A percentile compares a stretch with the other conserved stretches of the same genome.
These are phyloP conservation scores for Sorex fumeus DNA, from an alignment of 2,113 vertebrate genomes.

Conservation along the genomic window DNA sequence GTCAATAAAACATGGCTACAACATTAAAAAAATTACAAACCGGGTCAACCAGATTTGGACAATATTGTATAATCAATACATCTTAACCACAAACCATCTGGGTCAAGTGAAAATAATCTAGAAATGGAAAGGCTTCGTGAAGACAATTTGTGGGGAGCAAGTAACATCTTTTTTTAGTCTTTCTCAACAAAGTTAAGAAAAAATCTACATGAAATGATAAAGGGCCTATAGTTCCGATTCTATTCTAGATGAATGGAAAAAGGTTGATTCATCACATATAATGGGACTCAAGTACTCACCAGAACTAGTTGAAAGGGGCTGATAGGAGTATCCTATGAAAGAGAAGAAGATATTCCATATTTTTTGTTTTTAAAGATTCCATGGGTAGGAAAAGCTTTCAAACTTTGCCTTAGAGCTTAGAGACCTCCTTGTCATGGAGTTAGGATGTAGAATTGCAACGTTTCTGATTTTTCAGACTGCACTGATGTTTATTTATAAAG, in stretches of 20 bases:
- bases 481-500: no score
- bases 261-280: neutral
- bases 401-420: neutral
- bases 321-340: neutral
- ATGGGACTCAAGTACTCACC: neutral
- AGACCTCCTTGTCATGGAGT: neutral
- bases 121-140: slow-evolving; percentile 1
- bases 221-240: neutral
- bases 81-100: slow-evolving; percentile 42
- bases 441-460: neutral
- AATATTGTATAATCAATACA: neutral
- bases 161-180: neutral
- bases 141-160: slow-evolving; percentile 16
- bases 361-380: slow-evolving; percentile 42
- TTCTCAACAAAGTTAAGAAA: slow-evolving; percentile 43
- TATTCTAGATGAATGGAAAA: neutral
- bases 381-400: neutral
- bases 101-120: slow-evolving; percentile 42
- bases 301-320: neutral
- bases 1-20: slow-evolving; percentile 75
- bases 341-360: neutral
- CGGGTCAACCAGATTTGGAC: slow-evolving; percentile 12
- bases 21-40: slow-evolving; percentile 70
- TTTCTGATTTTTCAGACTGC: slow-evolving; percentile 52
- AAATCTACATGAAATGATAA: neutral